Evolutionary conservation across 2,888 invertebrate genomes (phyloP).

Genomic region (Phlogophora meticulosa): DNA sequence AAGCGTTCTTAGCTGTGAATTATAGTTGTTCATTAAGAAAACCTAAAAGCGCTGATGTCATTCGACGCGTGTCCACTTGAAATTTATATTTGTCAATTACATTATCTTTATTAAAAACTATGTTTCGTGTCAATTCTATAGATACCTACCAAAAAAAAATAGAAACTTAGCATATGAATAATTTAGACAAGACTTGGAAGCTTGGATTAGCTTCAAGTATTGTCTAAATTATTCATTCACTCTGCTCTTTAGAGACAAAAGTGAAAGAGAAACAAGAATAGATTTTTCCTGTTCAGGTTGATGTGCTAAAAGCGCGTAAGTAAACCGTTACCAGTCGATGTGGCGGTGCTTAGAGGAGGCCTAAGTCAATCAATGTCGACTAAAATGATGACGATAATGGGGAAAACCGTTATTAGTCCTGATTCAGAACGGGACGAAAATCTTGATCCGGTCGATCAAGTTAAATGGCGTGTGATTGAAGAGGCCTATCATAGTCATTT

Average conservation of each 20-base stretch:
- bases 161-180: background rate
- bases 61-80: background rate
- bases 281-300: background rate
- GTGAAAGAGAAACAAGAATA: too few relatives aligned
- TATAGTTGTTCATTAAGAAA: constrained; percentile 24
- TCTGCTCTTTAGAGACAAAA: background rate
- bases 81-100: constrained; percentile 3
- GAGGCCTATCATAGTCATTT: too few relatives aligned
- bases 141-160: background rate
- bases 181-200: constrained; percentile 9
- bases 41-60: constrained; percentile 22
- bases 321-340: background rate
- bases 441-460: too few relatives aligned
- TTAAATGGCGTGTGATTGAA: too few relatives aligned
- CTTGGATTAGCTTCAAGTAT: background rate
- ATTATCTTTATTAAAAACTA: constrained; percentile 4
- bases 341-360: background rate
- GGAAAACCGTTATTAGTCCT: background rate
- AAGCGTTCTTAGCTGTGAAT: constrained; percentile 22
- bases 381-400: background rate
- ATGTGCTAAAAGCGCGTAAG: background rate
- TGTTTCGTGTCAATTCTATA: constrained; percentile 3
- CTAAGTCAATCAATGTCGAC: background rate
- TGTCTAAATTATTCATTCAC: too few relatives aligned
- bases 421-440: too few relatives aligned